phyloP scores from a whole-genome alignment of 2,888 invertebrate genomes.

The Noctua pronuba region DNA sequence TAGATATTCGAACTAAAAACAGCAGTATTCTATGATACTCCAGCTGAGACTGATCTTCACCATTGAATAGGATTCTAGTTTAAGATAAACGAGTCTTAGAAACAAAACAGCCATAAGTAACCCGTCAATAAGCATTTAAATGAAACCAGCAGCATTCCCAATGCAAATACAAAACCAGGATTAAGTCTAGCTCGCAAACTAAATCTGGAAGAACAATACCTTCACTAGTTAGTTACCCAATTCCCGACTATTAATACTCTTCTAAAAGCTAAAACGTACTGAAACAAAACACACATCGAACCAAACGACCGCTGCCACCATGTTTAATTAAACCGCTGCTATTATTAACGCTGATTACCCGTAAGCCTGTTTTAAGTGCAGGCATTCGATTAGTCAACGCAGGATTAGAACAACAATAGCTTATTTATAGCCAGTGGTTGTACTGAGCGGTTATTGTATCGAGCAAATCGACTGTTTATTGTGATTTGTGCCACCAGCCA shows the following conservation, averaged over 20 bases:
- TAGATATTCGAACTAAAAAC: too few species aligned
- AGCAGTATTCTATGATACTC: background rate
- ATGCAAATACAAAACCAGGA: conserved; percentile 13
- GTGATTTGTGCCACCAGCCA: conserved; percentile 70
- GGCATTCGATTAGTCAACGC: conserved; percentile 83
- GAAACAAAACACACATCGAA: conserved; percentile 58
- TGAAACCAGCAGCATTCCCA: background rate
- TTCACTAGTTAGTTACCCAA: conserved; percentile 63
- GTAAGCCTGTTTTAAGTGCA: conserved; percentile 65
- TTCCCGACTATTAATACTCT: conserved; percentile 64
- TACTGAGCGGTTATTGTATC: conserved; percentile 66
- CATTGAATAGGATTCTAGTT: background rate
- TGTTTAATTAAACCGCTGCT: conserved; percentile 78
- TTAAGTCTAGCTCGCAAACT: conserved; percentile 44
- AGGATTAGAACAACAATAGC: conserved; percentile 85
- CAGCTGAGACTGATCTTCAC: background rate
- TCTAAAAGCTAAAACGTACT: conserved; percentile 31
- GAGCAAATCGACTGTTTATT: conserved; percentile 82
- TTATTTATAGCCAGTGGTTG: conserved; percentile 79
- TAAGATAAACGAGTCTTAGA: background rate
- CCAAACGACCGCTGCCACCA: conserved; percentile 62
- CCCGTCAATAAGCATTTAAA: background rate
- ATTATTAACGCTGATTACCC: conserved; percentile 77
- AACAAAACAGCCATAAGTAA: background rate
- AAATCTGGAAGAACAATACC: conserved; percentile 49